phyloP scores from a whole-genome alignment of 2,113 vertebrate genomes.

The Centrocercus urophasianus region DNA sequence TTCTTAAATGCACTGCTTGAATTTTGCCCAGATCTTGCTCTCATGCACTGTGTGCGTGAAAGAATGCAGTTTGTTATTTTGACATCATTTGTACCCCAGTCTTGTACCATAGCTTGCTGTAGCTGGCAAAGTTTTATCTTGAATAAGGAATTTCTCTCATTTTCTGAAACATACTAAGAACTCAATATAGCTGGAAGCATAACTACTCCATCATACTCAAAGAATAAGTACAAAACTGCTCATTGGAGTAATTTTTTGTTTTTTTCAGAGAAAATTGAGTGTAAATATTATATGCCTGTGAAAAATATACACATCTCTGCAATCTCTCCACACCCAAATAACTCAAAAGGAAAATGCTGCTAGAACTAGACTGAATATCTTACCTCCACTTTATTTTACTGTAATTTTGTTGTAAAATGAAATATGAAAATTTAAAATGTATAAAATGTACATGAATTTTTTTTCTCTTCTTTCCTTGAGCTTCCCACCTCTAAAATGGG shows the following conservation, averaged over 20 bases:
- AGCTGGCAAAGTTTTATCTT: background rate
- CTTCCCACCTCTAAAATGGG: background rate
- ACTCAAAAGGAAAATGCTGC: background rate
- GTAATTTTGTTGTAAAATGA: background rate
- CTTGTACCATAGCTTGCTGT: background rate
- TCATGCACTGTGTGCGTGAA: background rate
- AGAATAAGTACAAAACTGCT: background rate
- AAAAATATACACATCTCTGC: background rate
- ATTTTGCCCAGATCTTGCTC: background rate
- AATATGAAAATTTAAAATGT: no score
- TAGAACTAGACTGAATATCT: background rate
- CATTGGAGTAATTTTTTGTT: background rate
- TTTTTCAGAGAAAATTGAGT: background rate
- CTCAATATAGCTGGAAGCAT: background rate
- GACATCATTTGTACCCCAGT: background rate
- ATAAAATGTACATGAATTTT: background rate
- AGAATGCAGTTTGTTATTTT: background rate
- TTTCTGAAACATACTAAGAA: background rate
- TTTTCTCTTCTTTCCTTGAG: background rate
- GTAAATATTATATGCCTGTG: background rate
- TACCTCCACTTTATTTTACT: background rate
- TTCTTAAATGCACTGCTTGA: background rate
- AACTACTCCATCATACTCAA: background rate
- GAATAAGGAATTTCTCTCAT: background rate
- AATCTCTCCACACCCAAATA: background rate